Evolutionary conservation across 1,140 invertebrate genomes (phyloP).

Genomic region (Manduca sexta): DNA sequence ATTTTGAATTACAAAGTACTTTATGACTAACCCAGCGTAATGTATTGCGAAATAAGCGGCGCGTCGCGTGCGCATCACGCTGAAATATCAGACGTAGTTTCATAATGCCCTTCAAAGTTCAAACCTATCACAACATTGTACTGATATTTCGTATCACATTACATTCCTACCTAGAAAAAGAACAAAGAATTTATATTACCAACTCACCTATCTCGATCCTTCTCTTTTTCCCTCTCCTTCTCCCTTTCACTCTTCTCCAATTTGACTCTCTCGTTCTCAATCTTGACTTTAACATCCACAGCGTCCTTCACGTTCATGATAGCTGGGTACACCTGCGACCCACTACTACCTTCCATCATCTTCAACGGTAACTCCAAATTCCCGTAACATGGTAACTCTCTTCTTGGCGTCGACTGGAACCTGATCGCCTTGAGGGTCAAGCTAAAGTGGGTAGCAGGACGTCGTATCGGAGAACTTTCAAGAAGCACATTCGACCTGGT

Average conservation of each 20-base stretch:
- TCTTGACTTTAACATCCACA: constrained; percentile 10
- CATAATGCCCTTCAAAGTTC: no score
- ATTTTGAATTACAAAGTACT: no score
- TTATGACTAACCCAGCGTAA: no score
- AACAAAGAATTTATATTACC: no score
- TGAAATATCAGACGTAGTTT: no score
- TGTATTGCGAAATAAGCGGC: no score
- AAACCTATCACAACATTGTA: no score
- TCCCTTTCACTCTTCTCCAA: constrained; percentile 38
- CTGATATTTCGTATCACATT: no score
- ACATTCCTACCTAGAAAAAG: no score
- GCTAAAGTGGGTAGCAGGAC: constrained; percentile 45
- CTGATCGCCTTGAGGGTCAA: constrained; percentile 53
- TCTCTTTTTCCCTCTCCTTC: constrained; percentile 42
- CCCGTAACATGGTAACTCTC: constrained; percentile 67
- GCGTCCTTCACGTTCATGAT: constrained; percentile 34
- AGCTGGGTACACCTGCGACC: constrained; percentile 37
- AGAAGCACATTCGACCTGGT: constrained; percentile 59
- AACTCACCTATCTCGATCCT: constrained; percentile 38
- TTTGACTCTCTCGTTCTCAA: constrained; percentile 44
- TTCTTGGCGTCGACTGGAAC: constrained; percentile 55
- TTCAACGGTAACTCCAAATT: constrained; percentile 65
- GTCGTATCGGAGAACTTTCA: constrained; percentile 35
- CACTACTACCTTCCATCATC: constrained; percentile 53
- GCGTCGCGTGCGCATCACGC: no score